Conservation (phyloP, 2,888 invertebrate species). For the Leucophenga montana region DNA sequence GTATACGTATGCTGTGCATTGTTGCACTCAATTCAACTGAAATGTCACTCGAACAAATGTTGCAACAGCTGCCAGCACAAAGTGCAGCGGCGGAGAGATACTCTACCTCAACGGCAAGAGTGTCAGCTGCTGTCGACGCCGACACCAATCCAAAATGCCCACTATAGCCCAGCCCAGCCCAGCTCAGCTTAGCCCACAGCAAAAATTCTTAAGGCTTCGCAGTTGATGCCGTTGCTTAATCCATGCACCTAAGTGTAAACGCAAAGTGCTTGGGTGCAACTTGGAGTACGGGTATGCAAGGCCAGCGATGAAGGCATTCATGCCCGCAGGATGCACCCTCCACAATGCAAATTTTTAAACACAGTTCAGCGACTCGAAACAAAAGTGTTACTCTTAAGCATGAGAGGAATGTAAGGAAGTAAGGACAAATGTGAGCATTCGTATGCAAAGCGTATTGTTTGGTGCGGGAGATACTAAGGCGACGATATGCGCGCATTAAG, state of each 20-base stretch:
- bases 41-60: constrained; percentile 56
- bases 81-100: neutral
- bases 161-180: too few species aligned
- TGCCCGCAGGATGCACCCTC: constrained; percentile 38
- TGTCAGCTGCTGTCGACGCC: too few species aligned
- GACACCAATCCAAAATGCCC: too few species aligned
- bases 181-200: too few species aligned
- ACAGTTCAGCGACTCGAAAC: constrained; percentile 64
- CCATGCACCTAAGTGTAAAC: constrained; percentile 1
- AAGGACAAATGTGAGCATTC: neutral
- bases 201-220: too few species aligned
- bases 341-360: constrained; percentile 32
- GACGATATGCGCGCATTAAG: too few species aligned
- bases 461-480: too few species aligned
- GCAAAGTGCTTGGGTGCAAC: too few species aligned
- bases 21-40: constrained; percentile 21
- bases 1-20: constrained; percentile 40
- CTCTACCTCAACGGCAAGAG: constrained; percentile 21
- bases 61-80: constrained; percentile 28
- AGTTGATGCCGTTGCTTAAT: constrained; percentile 4
- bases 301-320: constrained; percentile 21
- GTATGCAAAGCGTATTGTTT: too few species aligned
- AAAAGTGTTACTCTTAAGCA: constrained; percentile 50
- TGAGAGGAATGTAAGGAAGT: neutral
- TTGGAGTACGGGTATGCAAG: neutral